Conservation (phyloP, 2,797 vertebrate species). For the Paramormyrops hopkinsi region DNA sequence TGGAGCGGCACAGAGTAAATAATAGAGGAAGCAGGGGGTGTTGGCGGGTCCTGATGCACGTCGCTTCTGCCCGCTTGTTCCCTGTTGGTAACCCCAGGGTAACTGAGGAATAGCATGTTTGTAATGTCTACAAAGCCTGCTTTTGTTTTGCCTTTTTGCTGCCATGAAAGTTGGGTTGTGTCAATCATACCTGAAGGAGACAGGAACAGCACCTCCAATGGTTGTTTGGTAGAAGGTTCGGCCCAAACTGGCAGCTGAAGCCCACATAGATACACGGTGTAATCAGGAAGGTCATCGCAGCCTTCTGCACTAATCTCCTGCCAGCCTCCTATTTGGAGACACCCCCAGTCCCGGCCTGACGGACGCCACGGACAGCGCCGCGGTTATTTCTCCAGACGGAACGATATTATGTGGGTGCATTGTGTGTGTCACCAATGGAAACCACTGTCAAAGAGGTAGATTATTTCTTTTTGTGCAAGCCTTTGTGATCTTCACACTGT, state of each 20-base stretch:
- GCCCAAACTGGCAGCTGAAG: not conserved
- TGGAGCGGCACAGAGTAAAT: slow-evolving; percentile 1
- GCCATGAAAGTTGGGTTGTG: not conserved
- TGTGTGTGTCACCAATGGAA: not conserved
- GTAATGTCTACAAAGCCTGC: not conserved
- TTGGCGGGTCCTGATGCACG: slow-evolving; percentile 10
- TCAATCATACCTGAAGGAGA: not conserved
- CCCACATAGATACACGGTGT: not conserved
- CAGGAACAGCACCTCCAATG: not conserved
- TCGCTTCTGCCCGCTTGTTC: not conserved
- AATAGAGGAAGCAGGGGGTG: slow-evolving; percentile 19
- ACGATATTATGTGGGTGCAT: not conserved
- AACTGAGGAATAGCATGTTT: not conserved
- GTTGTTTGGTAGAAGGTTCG: not conserved
- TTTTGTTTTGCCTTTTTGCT: not conserved
- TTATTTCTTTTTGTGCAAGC: not conserved
- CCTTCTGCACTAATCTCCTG: not conserved
- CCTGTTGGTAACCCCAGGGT: slow-evolving; percentile 15
- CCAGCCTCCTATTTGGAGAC: not conserved
- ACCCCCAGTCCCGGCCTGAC: not conserved
- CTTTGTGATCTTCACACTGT: not conserved
- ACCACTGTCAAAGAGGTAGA: slow-evolving; percentile 2
- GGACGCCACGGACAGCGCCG: not conserved
- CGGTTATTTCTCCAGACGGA: not conserved
- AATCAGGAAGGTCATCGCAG: not conserved